Evolutionary conservation across 2,113 vertebrate species (phyloP).

Genomic region (Laticauda colubrina): DNA sequence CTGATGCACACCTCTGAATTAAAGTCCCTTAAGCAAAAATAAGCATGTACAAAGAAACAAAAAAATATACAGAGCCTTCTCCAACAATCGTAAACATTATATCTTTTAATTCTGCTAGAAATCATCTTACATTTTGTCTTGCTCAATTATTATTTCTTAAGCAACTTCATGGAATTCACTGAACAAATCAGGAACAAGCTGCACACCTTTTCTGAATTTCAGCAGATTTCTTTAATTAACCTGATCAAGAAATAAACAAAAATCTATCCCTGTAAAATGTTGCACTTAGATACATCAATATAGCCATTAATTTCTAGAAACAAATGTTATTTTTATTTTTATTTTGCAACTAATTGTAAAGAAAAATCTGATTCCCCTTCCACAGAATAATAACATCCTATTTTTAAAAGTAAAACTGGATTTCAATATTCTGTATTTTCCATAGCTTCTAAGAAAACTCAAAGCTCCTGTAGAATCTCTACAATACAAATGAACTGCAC

Average conservation of each 20-base stretch:
- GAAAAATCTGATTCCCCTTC: not conserved
- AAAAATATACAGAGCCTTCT: not conserved
- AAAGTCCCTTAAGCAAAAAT: not conserved
- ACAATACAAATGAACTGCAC: slow-evolving; percentile 44
- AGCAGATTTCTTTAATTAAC: not conserved
- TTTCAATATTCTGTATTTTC: not conserved
- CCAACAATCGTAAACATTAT: not conserved
- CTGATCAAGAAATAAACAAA: not conserved
- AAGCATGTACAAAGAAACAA: not conserved
- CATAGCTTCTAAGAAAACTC: slow-evolving; percentile 4
- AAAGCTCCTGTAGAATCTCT: not conserved
- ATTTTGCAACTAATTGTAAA: not conserved
- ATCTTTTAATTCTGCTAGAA: not conserved
- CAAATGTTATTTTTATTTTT: not conserved
- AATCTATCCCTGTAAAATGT: not conserved
- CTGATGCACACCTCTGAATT: not conserved
- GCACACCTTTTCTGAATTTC: not conserved
- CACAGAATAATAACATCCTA: not conserved
- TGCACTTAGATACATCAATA: not conserved
- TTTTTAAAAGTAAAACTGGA: not conserved
- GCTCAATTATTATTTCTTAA: not conserved
- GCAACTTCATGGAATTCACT: not conserved
- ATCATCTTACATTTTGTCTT: not conserved
- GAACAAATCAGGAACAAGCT: not conserved
- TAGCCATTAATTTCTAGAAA: slow-evolving; percentile 13